phyloP scores from a whole-genome alignment of 2,888 invertebrate genomes.

The Caenorhabditis becei region DNA sequence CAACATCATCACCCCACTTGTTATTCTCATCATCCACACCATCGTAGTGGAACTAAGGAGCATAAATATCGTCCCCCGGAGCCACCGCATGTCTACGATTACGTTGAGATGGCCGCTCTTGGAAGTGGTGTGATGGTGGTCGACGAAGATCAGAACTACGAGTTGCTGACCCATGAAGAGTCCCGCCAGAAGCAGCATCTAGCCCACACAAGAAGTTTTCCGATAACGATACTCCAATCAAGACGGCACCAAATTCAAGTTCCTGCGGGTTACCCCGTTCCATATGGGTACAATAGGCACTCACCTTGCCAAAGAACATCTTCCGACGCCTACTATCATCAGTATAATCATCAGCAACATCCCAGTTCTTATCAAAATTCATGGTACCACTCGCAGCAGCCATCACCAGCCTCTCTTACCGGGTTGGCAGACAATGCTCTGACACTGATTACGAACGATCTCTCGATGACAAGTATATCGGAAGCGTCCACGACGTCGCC shows the following conservation, averaged over 20 bases:
- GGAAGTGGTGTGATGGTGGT: slow-evolving; percentile 45
- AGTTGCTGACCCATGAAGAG: slow-evolving; percentile 25
- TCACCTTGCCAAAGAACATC: slow-evolving; percentile 34
- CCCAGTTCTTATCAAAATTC: neutral
- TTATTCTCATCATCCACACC: slow-evolving; percentile 11
- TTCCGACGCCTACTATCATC: slow-evolving; percentile 12
- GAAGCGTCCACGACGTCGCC: slow-evolving; percentile 46
- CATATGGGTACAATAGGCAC: slow-evolving; percentile 16
- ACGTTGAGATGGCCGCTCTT: slow-evolving; percentile 58
- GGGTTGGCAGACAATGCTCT: slow-evolving; percentile 34
- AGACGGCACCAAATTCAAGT: slow-evolving; percentile 28
- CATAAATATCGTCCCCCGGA: slow-evolving; percentile 48
- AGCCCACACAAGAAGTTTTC: slow-evolving; percentile 47
- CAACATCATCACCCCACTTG: neutral
- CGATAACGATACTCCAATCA: slow-evolving; percentile 48
- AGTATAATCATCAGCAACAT: neutral
- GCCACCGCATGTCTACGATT: slow-evolving; percentile 58
- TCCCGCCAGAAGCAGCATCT: slow-evolving; percentile 26
- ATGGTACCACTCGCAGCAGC: neutral
- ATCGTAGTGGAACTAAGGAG: slow-evolving; percentile 8
- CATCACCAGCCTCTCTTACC: neutral
- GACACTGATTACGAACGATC: slow-evolving; percentile 55
- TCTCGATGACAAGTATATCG: slow-evolving; percentile 54
- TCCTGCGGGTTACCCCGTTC: slow-evolving; percentile 18
- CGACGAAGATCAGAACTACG: slow-evolving; percentile 42